A percentile compares a stretch with the other conserved stretches of the same genome.
These are phyloP conservation scores for Agelastica alni DNA, from an alignment of 2,888 invertebrate genomes.

Conservation along the genomic window DNA sequence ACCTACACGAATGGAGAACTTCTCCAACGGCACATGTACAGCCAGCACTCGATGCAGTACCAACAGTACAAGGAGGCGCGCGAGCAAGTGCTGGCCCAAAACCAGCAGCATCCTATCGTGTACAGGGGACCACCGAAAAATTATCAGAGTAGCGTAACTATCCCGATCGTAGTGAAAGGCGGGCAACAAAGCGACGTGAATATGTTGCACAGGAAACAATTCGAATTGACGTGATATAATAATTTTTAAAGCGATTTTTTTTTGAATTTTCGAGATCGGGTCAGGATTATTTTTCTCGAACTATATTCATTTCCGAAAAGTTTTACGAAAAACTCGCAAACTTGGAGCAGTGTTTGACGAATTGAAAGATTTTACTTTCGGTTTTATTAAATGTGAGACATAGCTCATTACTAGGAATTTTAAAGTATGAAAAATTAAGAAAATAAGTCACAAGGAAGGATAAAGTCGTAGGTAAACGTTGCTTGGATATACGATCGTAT, in stretches of 20 bases:
- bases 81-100: slow-evolving; percentile 49
- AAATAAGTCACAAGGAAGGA: too few relatives aligned
- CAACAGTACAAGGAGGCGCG: slow-evolving; percentile 51
- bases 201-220: slow-evolving; percentile 43
- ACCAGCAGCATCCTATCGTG: slow-evolving; percentile 39
- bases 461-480: too few relatives aligned
- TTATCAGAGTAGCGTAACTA: slow-evolving; percentile 51
- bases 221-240: slow-evolving; percentile 48
- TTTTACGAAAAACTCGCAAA: too few relatives aligned
- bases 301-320: too few relatives aligned
- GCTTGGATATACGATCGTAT: too few relatives aligned
- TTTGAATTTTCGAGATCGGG: neutral
- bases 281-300: too few relatives aligned
- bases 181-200: slow-evolving; percentile 44
- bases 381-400: too few relatives aligned
- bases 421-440: too few relatives aligned
- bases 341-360: too few relatives aligned
- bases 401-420: too few relatives aligned
- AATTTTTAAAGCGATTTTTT: slow-evolving; percentile 3
- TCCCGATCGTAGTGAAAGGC: slow-evolving; percentile 49
- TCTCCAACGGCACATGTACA: slow-evolving; percentile 51
- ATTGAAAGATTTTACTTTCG: too few relatives aligned
- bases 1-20: slow-evolving; percentile 50
- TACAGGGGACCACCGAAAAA: slow-evolving; percentile 41
- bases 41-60: slow-evolving; percentile 46